Percentiles rank a stretch among this genome's conserved stretches.
Conservation (phyloP, 2,888 invertebrate genomes). For the Drosophila greeni region DNA sequence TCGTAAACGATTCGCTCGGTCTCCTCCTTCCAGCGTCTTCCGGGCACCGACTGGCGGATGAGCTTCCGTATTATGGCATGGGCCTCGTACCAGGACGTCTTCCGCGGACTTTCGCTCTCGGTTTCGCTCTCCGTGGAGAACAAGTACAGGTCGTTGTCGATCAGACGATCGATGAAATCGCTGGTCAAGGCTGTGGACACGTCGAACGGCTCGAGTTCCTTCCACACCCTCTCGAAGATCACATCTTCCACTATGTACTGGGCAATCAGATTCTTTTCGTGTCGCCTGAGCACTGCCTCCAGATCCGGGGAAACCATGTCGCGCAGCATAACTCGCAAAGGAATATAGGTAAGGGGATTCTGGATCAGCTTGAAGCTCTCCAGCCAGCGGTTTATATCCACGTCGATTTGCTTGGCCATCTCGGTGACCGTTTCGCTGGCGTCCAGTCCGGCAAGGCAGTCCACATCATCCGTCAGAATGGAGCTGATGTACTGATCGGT, state of each 20-base stretch:
- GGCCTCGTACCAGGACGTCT: constrained; percentile 52
- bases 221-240: constrained; percentile 78
- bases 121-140: constrained; percentile 61
- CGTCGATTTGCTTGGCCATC: constrained; percentile 81
- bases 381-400: constrained; percentile 75
- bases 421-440: constrained; percentile 80
- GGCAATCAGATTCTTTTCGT: constrained; percentile 58
- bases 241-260: constrained; percentile 76
- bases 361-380: constrained; percentile 61
- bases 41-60: constrained; percentile 68
- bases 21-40: constrained; percentile 69
- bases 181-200: constrained; percentile 48
- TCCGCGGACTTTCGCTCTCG: constrained; percentile 31
- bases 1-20: constrained; percentile 63
- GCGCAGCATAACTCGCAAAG: constrained; percentile 54
- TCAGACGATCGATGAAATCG: constrained; percentile 69
- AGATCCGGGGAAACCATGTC: constrained; percentile 63
- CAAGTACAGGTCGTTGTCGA: constrained; percentile 67
- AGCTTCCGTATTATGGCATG: constrained; percentile 70
- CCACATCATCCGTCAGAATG: constrained; percentile 82
- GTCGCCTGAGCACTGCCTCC: constrained; percentile 32
- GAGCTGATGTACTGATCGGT: constrained; percentile 83
- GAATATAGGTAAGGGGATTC: constrained; percentile 62
- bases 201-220: constrained; percentile 74
- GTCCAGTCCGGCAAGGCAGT: constrained; percentile 81